phyloP scores from a whole-genome alignment of 2,888 invertebrate species.

The Apamea sordens region DNA sequence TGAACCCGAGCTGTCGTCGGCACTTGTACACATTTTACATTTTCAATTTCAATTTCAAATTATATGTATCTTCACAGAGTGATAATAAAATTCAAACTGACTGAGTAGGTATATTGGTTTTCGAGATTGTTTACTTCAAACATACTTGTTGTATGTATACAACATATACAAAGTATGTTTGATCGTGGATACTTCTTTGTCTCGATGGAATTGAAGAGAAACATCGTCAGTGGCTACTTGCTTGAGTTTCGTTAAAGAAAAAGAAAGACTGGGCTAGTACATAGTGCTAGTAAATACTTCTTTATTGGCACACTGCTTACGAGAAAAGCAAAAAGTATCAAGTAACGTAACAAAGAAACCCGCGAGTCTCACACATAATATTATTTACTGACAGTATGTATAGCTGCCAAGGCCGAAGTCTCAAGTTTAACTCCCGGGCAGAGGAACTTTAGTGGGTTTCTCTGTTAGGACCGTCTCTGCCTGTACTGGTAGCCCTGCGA shows the following conservation, averaged over 20 bases:
- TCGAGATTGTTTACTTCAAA: slow-evolving; percentile 47
- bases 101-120: slow-evolving; percentile 40
- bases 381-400: background rate
- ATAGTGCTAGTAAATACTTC: background rate
- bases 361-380: background rate
- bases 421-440: background rate
- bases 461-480: background rate
- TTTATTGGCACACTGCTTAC: slow-evolving; percentile 24
- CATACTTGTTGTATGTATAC: slow-evolving; percentile 15
- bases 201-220: slow-evolving; percentile 52
- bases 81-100: slow-evolving; percentile 44
- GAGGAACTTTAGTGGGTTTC: background rate
- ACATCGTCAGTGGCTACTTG: slow-evolving; percentile 34
- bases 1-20: slow-evolving; percentile 15
- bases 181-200: slow-evolving; percentile 25
- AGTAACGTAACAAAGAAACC: background rate
- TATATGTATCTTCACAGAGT: slow-evolving; percentile 25
- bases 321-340: slow-evolving; percentile 2
- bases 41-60: slow-evolving; percentile 41
- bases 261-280: slow-evolving; percentile 13
- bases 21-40: slow-evolving; percentile 28
- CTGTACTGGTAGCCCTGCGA: too few species aligned
- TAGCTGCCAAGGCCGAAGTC: background rate
- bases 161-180: slow-evolving; percentile 6
- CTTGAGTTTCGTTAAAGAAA: slow-evolving; percentile 15